Percentiles rank a stretch among this genome's conserved stretches.
phyloP scores from a whole-genome alignment of 2,888 invertebrate genomes.

The Piscicola geometra region DNA sequence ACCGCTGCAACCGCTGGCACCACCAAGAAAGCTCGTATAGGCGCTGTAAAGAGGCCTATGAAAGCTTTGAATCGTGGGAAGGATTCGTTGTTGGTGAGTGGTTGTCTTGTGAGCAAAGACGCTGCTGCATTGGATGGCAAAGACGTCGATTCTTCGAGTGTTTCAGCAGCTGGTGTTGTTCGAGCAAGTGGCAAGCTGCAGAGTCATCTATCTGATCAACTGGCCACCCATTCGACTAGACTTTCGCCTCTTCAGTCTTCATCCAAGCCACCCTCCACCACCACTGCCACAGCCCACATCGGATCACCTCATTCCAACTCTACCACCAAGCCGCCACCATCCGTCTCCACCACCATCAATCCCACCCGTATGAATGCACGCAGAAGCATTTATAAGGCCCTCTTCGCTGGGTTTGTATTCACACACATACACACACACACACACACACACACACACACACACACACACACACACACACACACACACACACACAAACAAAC shows the following conservation, averaged over 20 bases:
- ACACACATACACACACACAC: neutral
- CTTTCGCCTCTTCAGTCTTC: neutral
- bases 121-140: neutral
- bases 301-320: neutral
- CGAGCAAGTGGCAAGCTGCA: neutral
- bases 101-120: neutral
- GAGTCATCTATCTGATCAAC: neutral
- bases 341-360: neutral
- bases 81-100: neutral
- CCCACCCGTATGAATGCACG: neutral
- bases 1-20: neutral
- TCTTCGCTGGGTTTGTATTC: neutral
- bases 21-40: neutral
- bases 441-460: constrained; percentile 22
- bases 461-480: constrained; percentile 17
- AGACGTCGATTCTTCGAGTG: neutral
- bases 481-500: constrained; percentile 7
- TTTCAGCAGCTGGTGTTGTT: neutral
- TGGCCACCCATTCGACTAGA: neutral
- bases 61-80: neutral
- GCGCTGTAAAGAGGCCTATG: neutral
- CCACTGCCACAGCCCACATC: neutral
- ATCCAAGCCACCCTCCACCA: neutral
- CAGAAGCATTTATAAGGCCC: constrained; percentile 4
- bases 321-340: neutral